These are phyloP conservation scores for Petrolisthes cinctipes DNA, from an alignment of 2,888 invertebrate species.

Conservation along the genomic window DNA sequence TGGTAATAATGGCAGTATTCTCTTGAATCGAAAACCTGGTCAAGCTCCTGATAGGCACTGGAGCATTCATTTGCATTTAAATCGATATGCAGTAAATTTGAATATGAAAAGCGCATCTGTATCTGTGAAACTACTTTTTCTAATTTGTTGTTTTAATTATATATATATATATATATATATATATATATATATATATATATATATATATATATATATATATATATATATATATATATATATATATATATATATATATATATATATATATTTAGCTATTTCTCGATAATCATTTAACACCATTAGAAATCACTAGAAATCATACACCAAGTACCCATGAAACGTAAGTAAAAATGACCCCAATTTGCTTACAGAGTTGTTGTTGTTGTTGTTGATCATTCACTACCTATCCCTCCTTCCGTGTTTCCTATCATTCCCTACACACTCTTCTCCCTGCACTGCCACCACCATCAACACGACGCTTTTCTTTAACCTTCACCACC, in stretches of 20 bases:
- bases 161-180: neutral
- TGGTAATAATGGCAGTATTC: neutral
- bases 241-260: neutral
- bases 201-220: constrained; percentile 1
- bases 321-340: no score
- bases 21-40: neutral
- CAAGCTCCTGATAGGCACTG: neutral
- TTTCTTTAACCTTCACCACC: neutral
- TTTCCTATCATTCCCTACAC: neutral
- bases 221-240: neutral
- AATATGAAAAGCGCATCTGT: neutral
- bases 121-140: neutral
- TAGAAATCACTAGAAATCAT: no score
- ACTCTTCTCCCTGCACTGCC: neutral
- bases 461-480: neutral
- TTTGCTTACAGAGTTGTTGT: no score
- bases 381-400: no score
- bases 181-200: constrained; percentile 1
- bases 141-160: neutral
- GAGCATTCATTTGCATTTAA: neutral
- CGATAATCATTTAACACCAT: no score
- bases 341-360: no score
- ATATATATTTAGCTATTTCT: no score
- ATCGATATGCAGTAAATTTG: neutral
- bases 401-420: no score